phyloP scores from a whole-genome alignment of 1,140 invertebrate species.

The Megalopta genalis region DNA sequence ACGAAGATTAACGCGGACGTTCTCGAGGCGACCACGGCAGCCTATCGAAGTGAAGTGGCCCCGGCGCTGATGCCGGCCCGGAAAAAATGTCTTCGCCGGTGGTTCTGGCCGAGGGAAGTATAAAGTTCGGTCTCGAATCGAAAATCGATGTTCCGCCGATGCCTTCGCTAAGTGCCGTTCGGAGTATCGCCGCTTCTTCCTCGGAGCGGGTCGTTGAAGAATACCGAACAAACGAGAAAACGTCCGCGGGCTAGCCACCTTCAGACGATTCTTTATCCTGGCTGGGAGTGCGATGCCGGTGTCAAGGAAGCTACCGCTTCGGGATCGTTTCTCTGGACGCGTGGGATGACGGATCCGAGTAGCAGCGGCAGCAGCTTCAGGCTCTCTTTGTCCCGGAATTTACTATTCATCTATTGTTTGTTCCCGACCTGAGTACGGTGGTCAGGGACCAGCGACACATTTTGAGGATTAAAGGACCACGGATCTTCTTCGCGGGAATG shows the following conservation, averaged over 20 bases:
- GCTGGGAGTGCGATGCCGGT: background rate
- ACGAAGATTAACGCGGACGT: no score
- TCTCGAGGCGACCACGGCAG: no score
- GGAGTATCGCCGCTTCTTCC: conserved; percentile 27
- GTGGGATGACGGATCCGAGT: no score
- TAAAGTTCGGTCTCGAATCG: conserved; percentile 46
- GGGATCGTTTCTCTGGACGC: background rate
- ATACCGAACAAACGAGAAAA: conserved; percentile 7
- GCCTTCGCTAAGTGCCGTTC: conserved; percentile 44
- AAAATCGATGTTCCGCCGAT: conserved; percentile 41
- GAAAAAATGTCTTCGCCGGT: conserved; percentile 19
- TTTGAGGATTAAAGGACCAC: no score
- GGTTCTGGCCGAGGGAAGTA: conserved; percentile 21
- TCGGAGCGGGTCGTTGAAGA: conserved; percentile 12
- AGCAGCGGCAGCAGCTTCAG: no score
- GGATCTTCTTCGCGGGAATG: no score
- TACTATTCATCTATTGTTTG: no score
- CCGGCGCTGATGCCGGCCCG: background rate
- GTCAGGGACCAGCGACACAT: no score
- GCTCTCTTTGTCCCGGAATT: no score
- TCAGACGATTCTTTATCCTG: background rate
- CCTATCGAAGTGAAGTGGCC: no score
- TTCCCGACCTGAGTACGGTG: no score
- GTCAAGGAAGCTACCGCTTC: background rate
- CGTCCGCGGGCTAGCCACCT: conserved; percentile 13